Conservation (phyloP, 2,113 vertebrate species). For the Silurus meridionalis region DNA sequence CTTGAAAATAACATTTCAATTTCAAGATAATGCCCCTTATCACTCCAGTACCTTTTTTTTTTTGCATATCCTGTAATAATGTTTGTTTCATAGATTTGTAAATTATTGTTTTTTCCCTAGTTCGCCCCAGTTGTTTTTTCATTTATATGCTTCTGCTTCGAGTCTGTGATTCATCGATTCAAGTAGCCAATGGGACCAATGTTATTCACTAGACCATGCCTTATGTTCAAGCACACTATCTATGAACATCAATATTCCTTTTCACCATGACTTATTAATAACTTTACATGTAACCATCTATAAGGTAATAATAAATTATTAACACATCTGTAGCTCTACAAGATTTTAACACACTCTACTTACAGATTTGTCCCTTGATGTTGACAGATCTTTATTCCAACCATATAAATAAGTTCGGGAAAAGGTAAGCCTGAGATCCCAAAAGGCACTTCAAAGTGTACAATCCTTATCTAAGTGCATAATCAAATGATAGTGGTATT, state of each 20-base stretch:
- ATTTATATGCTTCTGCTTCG: conserved; percentile 3
- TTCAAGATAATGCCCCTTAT: conserved; percentile 5
- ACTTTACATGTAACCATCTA: neutral
- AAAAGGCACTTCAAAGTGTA: conserved; percentile 11
- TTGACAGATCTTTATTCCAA: neutral
- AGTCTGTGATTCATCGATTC: conserved; percentile 7
- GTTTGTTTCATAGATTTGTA: conserved; percentile 5
- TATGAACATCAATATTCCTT: neutral
- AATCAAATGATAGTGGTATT: conserved; percentile 11
- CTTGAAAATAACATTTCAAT: conserved; percentile 10
- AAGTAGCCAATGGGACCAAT: neutral
- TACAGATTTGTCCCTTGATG: neutral
- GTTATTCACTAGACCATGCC: neutral
- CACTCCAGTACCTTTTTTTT: neutral
- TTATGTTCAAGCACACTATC: conserved; percentile 8
- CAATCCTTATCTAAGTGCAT: neutral
- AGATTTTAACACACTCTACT: neutral
- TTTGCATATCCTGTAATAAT: conserved; percentile 27
- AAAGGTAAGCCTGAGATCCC: neutral
- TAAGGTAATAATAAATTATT: neutral
- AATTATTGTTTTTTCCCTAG: neutral
- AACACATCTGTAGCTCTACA: neutral
- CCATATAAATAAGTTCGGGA: neutral
- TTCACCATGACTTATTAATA: neutral
- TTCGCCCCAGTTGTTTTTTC: neutral